Base-by-base conservation (phyloP, 2,797 vertebrate species). In the Falco columbarius region DNA sequence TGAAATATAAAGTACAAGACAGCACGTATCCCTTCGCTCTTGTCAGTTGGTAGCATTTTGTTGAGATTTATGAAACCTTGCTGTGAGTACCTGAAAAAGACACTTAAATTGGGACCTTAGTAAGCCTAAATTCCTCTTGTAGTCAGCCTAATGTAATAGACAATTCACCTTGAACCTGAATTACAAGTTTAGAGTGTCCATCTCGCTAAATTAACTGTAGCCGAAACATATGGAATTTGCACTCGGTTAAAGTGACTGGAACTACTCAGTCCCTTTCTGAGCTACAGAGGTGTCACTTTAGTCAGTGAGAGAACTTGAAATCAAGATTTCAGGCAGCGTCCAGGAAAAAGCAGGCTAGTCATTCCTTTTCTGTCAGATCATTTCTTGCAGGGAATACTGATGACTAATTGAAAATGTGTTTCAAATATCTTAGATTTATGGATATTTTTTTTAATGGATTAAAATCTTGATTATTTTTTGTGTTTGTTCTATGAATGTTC, bases 291-390 rank as follows among this genome's bases (percentile, higher is more conserved):
- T 70, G 3, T 30, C 66, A 34, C 15, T 44, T 61, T 12, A 72
- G 30, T 18, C 14, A 47, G 8, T 29, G 56, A 56, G 89, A 89
- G 38, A 84, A 70, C 1, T 6, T 65, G 26, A 87, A 91, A 63
- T 40, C 7, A 80, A 73, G 74, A 84, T 58, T 54, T 77, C 52
- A 68, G 8, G 12, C 6, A 42, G 0, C 10, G 63, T 15, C 4
- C 5, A 55, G 10, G 38, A 66, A 10, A 16, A 30, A 10, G 3
- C 7, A 58, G 10, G 1, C 3, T 56, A 32, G 2, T 55, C 2
- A 9, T 34, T 71, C 3, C 18, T 70, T 67, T 90, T 30, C 24
- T 51, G 27, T 29, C 15, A 76, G 14, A 61, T 52, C 10, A 46
- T 23, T 83, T 80, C 19, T 59, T 75, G 27, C 12, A 9, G 5